Percentiles rank a stretch among this genome's conserved stretches.
phyloP scores from a whole-genome alignment of 2,888 invertebrate genomes.

The Tetragnatha montana region DNA sequence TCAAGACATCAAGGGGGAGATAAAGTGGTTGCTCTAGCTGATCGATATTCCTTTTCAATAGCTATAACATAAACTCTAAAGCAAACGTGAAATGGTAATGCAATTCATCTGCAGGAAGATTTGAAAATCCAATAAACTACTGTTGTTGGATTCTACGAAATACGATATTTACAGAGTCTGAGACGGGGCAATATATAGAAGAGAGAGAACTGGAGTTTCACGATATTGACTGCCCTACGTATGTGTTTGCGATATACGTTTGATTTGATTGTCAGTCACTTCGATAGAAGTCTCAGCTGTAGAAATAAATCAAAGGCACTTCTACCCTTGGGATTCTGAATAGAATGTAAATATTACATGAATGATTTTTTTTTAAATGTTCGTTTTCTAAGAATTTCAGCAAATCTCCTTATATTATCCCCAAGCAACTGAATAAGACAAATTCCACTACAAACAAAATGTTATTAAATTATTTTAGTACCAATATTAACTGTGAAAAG shows the following conservation, averaged over 20 bases:
- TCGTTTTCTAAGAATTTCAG: too few relatives aligned
- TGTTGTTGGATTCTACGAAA: neutral
- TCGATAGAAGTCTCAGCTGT: neutral
- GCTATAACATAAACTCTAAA: neutral
- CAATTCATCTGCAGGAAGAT: neutral
- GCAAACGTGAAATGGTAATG: neutral
- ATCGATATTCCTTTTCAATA: neutral
- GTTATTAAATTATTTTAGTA: too few relatives aligned
- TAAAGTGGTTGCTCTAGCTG: neutral
- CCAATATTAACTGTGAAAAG: too few relatives aligned
- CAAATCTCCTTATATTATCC: too few relatives aligned
- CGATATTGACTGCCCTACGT: neutral
- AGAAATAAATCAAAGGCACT: neutral
- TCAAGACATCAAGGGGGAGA: neutral
- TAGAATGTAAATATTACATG: neutral
- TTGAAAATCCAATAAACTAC: slow-evolving; percentile 1
- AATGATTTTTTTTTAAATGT: neutral
- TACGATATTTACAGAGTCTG: neutral
- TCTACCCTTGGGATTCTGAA: neutral
- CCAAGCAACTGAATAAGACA: too few relatives aligned
- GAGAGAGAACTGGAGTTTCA: neutral
- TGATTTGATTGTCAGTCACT: neutral
- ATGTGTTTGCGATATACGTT: neutral
- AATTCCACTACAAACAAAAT: too few relatives aligned
- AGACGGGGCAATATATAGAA: neutral